phyloP scores from a whole-genome alignment of 2,888 invertebrate species.

The Zootermopsis nevadensis region DNA sequence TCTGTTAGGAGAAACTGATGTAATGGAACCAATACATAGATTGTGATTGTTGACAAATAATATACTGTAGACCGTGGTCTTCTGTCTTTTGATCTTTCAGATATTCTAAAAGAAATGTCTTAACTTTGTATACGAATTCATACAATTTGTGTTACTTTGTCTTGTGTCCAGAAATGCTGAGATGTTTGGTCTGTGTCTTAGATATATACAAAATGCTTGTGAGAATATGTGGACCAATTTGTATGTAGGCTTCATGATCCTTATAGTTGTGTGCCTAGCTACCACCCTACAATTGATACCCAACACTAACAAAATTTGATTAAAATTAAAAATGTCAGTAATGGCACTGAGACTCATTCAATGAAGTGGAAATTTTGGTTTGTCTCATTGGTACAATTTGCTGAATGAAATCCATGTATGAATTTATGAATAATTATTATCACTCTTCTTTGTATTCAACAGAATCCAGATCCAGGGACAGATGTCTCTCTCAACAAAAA shows the following conservation, averaged over 20 bases:
- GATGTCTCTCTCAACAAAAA: no score
- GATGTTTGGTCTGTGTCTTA: conserved; percentile 22
- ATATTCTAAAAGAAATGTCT: conserved; percentile 3
- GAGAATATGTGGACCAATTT: conserved; percentile 35
- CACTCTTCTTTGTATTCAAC: no score
- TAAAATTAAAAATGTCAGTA: not conserved
- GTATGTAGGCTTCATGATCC: not conserved
- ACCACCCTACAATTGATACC: not conserved
- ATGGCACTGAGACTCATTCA: not conserved
- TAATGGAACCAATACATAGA: not conserved
- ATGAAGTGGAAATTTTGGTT: not conserved
- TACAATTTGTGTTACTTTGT: conserved; percentile 1
- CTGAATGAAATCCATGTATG: no score
- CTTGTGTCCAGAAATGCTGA: conserved; percentile 27
- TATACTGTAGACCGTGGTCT: not conserved
- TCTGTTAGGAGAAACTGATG: not conserved
- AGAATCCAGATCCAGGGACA: no score
- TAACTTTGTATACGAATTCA: conserved; percentile 31
- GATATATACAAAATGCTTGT: conserved; percentile 25
- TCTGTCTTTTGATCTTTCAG: conserved; percentile 22
- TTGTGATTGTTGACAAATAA: conserved; percentile 38
- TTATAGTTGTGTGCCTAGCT: not conserved
- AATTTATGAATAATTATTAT: no score
- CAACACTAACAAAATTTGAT: not conserved
- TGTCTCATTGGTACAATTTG: no score